Base-by-base conservation (phyloP, 2,888 invertebrate genomes). In the Drosophila borborema region DNA sequence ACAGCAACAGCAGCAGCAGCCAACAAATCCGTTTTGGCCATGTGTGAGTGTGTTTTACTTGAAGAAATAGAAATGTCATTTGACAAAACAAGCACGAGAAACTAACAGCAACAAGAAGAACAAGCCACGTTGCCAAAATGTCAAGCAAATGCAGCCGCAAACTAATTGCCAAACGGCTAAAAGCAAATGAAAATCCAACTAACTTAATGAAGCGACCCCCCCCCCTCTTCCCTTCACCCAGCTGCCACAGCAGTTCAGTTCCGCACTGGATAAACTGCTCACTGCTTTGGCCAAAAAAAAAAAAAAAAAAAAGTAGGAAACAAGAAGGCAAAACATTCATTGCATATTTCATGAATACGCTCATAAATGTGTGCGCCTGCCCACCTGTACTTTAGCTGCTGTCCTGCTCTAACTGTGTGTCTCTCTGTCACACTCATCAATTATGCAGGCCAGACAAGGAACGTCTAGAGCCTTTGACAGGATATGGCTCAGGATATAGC, bases 61-160 rank as follows among this genome's bases (percentile, higher is more conserved):
- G 58, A 83, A 86, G 86, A 88, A 87, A 87, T 87, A 87, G 89
- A 87, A 87, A 87, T 90, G 86, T 90, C 86, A 86, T 83, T 86
- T 86, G 77, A 77, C 77, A 79, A 72, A 85, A 77, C 75, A 66
- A 81, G 78, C 75, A 83, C 88, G 78, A 82, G 86, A 80, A 86
- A 71, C 69, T 68, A 77, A 66, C 63, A 59, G 43, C 23, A 54
- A 40, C 23, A 40, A 34, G 34, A 34, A 20, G n/a, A 62, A 28
- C 18, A 69, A 63, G 12, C 41, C 34, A 10, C 12, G 43, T 40
- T 61, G 51, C 61, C 78, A 74, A 86, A 87, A 86, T 87, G 88
- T 86, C 90, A 87, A 84, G 54, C 72, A 79, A 76, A 70, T 82
- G 86, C 75, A 72, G 61, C 71, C 79, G 31, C 73, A 81, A 89